Conservation (phyloP, 1,140 invertebrate genomes). For the Lasioglossum albipes region DNA sequence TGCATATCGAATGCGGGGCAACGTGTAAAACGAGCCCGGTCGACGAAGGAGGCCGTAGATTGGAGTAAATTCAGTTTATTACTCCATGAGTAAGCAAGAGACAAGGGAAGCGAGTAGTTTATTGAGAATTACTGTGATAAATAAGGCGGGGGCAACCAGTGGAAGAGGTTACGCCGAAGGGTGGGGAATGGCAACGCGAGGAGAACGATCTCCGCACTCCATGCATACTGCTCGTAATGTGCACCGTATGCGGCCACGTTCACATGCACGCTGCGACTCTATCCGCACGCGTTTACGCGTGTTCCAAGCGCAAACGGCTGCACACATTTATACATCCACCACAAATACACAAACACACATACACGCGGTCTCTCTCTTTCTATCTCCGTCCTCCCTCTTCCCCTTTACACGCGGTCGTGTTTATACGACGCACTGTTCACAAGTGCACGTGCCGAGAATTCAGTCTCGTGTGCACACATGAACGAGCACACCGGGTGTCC, state of each 20-base stretch:
- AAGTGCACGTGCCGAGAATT: slow-evolving; percentile 38
- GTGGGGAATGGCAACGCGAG: slow-evolving; percentile 36
- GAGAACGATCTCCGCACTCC: slow-evolving; percentile 35
- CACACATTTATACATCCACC: not conserved
- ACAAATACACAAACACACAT: not conserved
- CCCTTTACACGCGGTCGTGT: not conserved
- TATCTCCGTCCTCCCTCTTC: not conserved
- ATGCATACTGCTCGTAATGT: slow-evolving; percentile 34
- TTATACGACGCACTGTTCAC: slow-evolving; percentile 31
- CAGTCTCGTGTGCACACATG: slow-evolving; percentile 21
- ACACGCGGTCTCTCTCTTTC: not conserved
- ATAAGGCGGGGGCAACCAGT: slow-evolving; percentile 66
- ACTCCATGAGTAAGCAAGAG: slow-evolving; percentile 63
- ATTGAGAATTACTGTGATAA: slow-evolving; percentile 76
- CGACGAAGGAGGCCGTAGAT: slow-evolving; percentile 60
- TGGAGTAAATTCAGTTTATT: slow-evolving; percentile 72
- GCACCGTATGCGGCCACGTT: slow-evolving; percentile 29
- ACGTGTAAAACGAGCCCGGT: slow-evolving; percentile 11
- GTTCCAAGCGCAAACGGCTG: slow-evolving; percentile 11
- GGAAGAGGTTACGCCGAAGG: slow-evolving; percentile 30
- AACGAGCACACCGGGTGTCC: not conserved
- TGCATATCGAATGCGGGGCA: not conserved
- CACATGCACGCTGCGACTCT: not conserved
- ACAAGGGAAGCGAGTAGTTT: slow-evolving; percentile 72
- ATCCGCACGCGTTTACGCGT: slow-evolving; percentile 1